Conservation (phyloP, 2,113 vertebrate species). For the Conger conger region DNA sequence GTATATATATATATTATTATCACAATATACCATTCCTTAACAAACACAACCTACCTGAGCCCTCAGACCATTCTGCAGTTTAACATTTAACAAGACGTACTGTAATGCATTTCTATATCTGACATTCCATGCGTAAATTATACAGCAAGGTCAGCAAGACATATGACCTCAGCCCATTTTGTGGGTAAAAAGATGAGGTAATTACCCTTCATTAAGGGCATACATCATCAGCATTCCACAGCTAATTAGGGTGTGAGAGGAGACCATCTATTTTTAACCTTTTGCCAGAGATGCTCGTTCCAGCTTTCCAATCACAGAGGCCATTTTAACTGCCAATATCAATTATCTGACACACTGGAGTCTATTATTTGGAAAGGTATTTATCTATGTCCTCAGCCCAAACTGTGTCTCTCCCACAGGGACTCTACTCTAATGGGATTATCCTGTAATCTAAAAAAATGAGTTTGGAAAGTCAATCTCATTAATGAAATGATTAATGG, state of each 20-base stretch:
- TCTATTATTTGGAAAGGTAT: background rate
- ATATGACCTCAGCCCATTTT: conserved; percentile 17
- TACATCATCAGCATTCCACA: background rate
- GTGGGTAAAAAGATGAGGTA: conserved; percentile 16
- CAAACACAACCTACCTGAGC: no score
- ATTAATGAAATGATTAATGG: background rate
- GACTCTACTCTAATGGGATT: background rate
- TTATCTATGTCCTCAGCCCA: background rate
- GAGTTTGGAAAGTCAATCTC: background rate
- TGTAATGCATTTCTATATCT: background rate
- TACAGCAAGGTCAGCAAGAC: conserved; percentile 15
- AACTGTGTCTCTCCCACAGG: background rate
- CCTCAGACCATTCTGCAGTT: no score
- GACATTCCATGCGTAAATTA: background rate
- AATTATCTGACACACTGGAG: background rate
- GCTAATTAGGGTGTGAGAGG: background rate
- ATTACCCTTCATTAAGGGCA: conserved; percentile 4
- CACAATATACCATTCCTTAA: no score
- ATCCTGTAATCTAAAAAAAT: background rate
- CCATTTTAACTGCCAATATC: background rate
- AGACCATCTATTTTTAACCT: conserved; percentile 18
- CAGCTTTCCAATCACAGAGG: background rate
- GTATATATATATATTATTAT: no score
- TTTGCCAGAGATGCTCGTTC: background rate
- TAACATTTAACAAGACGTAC: background rate